phyloP scores from a whole-genome alignment of 2,113 vertebrate genomes.

The Apteryx owenii region DNA sequence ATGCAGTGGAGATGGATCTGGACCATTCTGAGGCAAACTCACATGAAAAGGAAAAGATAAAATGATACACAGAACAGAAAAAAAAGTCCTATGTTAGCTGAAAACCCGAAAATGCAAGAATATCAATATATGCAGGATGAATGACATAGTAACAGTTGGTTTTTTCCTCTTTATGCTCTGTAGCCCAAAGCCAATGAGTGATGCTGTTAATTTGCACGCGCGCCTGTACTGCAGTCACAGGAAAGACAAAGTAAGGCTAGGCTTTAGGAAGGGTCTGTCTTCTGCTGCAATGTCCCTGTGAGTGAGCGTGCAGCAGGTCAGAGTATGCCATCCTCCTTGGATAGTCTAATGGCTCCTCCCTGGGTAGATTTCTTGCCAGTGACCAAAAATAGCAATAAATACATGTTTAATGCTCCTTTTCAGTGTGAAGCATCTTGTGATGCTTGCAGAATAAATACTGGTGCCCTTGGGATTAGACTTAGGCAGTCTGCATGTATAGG shows the following conservation, averaged over 20 bases:
- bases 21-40: not conserved
- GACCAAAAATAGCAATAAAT: not conserved
- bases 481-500: not conserved
- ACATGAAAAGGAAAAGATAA: not conserved
- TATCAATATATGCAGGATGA: not conserved
- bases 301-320: not conserved
- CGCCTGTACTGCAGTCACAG: not conserved
- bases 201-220: not conserved
- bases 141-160: accelerated
- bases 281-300: not conserved
- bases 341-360: not conserved
- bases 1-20: not conserved
- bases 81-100: not conserved
- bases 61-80: not conserved
- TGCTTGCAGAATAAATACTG: slow-evolving; percentile 10
- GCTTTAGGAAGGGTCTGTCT: not conserved
- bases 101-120: not conserved
- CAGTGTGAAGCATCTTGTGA: not conserved
- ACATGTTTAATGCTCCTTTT: not conserved
- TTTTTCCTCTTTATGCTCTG: not conserved
- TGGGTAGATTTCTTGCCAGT: not conserved
- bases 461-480: not conserved
- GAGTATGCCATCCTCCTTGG: not conserved
- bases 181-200: not conserved
- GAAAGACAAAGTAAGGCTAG: not conserved